Percentiles rank a stretch among this genome's conserved stretches.
phyloP scores from a whole-genome alignment of 2,113 vertebrate species.

The Scolopax mira region DNA sequence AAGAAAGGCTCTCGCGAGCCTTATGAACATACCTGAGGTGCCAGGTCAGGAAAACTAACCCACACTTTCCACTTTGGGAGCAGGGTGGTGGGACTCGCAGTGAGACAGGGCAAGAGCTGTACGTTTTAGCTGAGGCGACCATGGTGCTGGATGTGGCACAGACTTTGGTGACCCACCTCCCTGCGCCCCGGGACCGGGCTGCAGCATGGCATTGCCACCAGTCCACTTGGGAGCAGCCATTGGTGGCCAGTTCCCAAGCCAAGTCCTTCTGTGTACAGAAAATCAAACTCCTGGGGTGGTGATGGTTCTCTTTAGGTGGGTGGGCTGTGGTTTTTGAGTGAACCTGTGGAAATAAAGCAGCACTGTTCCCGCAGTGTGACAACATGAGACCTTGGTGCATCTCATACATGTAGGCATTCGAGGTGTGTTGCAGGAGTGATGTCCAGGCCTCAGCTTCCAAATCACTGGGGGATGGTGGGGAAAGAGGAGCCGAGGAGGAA shows the following conservation, averaged over 20 bases:
- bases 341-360: neutral
- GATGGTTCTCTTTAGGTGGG: rapidly evolving
- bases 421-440: neutral
- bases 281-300: rapidly evolving
- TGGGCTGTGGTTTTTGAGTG: neutral
- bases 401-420: rapidly evolving
- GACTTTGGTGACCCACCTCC: neutral
- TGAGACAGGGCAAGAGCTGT: rapidly evolving
- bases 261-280: neutral
- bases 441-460: slow-evolving; percentile 6
- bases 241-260: neutral
- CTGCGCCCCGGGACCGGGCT: rapidly evolving
- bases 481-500: neutral
- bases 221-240: neutral
- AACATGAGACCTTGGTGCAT: neutral
- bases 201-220: neutral
- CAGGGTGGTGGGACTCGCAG: neutral
- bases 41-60: neutral
- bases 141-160: rapidly evolving
- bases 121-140: neutral
- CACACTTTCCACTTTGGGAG: rapidly evolving
- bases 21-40: neutral
- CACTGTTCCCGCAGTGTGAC: rapidly evolving
- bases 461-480: neutral
- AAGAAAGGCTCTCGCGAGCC: neutral